A percentile compares a stretch with the other conserved stretches of the same genome.
phyloP scores from a whole-genome alignment of 1,140 invertebrate species.

The Chionoecetes opilio region DNA sequence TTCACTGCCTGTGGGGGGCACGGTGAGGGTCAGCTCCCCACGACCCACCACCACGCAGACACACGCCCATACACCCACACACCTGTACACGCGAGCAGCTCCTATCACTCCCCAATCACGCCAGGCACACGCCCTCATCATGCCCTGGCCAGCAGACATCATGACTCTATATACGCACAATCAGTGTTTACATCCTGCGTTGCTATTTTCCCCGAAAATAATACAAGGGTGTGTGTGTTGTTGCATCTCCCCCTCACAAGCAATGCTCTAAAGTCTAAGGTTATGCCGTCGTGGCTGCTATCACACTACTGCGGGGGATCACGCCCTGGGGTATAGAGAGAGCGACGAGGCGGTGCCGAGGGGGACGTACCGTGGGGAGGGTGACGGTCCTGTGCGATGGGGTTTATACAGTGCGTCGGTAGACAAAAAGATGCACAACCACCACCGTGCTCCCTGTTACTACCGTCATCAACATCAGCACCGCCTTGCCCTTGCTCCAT shows the following conservation, averaged over 20 bases:
- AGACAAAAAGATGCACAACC: neutral
- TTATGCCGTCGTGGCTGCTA: neutral
- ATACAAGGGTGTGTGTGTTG: neutral
- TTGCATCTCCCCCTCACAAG: no score
- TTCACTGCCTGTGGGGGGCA: conserved; percentile 67
- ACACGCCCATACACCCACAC: neutral
- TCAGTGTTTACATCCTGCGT: neutral
- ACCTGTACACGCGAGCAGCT: no score
- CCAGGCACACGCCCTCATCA: no score
- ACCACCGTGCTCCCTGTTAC: neutral
- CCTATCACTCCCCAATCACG: no score
- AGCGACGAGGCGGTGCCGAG: neutral
- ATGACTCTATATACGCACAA: no score
- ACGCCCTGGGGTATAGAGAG: neutral
- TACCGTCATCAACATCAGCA: neutral
- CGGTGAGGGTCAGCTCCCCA: neutral
- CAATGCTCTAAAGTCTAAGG: no score
- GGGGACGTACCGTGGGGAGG: neutral
- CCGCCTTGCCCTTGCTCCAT: neutral
- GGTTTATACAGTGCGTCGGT: neutral
- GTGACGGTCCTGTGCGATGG: neutral
- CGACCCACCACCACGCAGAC: neutral
- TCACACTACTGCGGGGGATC: neutral
- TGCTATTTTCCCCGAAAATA: neutral
- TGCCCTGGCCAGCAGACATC: neutral